Conservation (phyloP, 2,888 invertebrate species). For the Onthophagus sagittarius region DNA sequence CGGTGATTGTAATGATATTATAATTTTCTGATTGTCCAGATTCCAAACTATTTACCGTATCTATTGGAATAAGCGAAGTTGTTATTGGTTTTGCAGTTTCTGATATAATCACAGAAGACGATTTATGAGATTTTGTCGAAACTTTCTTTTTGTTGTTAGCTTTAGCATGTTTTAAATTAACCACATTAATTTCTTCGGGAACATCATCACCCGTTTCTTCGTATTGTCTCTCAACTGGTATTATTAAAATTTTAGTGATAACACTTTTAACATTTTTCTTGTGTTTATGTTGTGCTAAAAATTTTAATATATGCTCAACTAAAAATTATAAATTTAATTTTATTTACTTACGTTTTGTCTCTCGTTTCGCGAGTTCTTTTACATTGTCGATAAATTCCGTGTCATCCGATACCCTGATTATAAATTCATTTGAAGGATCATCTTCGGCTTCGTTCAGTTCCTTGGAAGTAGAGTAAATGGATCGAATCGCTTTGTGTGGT, state of each 20-base stretch:
- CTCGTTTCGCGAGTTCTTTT: neutral
- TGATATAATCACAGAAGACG: neutral
- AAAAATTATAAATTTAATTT: neutral
- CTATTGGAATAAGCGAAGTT: neutral
- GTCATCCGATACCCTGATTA: neutral
- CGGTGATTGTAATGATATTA: too few species aligned
- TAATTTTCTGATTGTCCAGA: too few species aligned
- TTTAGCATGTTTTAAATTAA: neutral
- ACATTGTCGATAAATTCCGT: neutral
- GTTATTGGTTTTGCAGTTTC: neutral
- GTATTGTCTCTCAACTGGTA: neutral
- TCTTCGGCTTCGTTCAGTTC: neutral
- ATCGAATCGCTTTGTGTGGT: neutral
- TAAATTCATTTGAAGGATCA: neutral
- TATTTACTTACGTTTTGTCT: neutral
- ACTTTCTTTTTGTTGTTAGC: neutral
- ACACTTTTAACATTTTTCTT: constrained; percentile 1
- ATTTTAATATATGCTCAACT: neutral
- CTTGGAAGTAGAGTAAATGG: neutral
- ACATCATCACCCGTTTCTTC: neutral
- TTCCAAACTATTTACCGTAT: neutral
- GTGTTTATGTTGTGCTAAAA: neutral
- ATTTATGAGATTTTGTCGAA: neutral
- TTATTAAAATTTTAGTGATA: neutral
- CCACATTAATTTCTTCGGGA: neutral